Conservation (phyloP, 64 coral and sea anemone species). For the Astreopora myriophthalma region DNA sequence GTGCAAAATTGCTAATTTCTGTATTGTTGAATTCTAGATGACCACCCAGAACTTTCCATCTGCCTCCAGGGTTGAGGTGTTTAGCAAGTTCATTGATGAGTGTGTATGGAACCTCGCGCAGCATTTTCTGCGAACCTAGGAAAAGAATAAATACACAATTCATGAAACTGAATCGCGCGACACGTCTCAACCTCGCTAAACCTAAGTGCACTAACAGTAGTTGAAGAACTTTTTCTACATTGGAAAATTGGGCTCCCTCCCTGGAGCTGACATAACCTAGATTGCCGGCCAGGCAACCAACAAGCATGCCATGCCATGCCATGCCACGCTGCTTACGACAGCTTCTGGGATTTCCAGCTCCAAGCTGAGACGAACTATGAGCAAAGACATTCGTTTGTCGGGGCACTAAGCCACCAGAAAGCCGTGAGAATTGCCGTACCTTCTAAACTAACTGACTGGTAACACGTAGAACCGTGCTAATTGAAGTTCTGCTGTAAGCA, state of each 20-base stretch:
- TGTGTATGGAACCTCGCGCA: constrained; percentile 6
- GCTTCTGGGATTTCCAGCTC: too few relatives aligned
- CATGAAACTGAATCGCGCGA: too few relatives aligned
- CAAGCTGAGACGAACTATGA: neutral
- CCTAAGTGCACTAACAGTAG: too few relatives aligned
- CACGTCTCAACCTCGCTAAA: too few relatives aligned
- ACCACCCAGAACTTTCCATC: constrained; percentile 69
- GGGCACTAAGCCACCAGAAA: neutral
- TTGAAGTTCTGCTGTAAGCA: neutral
- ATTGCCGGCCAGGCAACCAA: too few relatives aligned
- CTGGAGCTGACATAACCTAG: too few relatives aligned
- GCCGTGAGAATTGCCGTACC: neutral
- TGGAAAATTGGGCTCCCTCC: too few relatives aligned
- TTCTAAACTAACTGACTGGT: neutral
- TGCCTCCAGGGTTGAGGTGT: constrained; percentile 21
- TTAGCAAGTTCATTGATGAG: constrained; percentile 15
- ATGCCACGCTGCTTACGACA: too few relatives aligned
- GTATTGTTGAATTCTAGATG: constrained; percentile 1
- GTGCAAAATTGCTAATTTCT: constrained; percentile 60
- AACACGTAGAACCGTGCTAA: neutral
- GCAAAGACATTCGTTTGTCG: neutral
- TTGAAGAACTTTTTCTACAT: too few relatives aligned
- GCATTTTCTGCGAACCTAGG: neutral
- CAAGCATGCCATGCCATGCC: too few relatives aligned
- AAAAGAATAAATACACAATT: neutral